Percentiles rank a stretch among this genome's conserved stretches.
phyloP scores from a whole-genome alignment of 2,113 vertebrate genomes.

The Alces alces region DNA sequence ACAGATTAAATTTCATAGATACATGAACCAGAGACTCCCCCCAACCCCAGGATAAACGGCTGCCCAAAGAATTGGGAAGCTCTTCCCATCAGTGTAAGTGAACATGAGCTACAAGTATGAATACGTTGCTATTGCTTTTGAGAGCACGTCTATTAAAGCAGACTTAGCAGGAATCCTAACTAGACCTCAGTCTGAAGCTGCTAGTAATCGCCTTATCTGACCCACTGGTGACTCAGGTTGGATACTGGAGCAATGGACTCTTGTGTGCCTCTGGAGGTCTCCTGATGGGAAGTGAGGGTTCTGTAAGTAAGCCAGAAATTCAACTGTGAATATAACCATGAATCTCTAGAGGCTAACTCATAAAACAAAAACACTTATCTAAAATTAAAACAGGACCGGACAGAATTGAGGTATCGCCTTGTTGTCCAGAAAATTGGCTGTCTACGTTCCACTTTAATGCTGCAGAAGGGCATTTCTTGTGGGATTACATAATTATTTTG shows the following conservation, averaged over 20 bases:
- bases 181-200: slow-evolving; percentile 62
- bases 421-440: slow-evolving; percentile 32
- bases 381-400: neutral
- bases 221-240: slow-evolving; percentile 31
- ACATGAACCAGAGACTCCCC: slow-evolving; percentile 40
- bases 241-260: slow-evolving; percentile 18
- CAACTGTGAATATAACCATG: neutral
- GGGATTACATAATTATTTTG: slow-evolving; percentile 42
- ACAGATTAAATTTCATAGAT: slow-evolving; percentile 73
- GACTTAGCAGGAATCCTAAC: slow-evolving; percentile 59
- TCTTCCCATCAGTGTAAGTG: slow-evolving; percentile 56
- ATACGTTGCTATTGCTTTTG: slow-evolving; percentile 67
- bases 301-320: slow-evolving; percentile 58
- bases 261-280: slow-evolving; percentile 36
- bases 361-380: slow-evolving; percentile 37
- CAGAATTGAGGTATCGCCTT: neutral
- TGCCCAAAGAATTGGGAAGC: slow-evolving; percentile 58
- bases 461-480: neutral
- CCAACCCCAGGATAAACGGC: slow-evolving; percentile 58
- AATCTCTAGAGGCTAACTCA: slow-evolving; percentile 59
- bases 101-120: slow-evolving; percentile 57
- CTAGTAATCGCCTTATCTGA: slow-evolving; percentile 61
- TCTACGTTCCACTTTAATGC: neutral
- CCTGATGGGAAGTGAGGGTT: slow-evolving; percentile 52
- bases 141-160: slow-evolving; percentile 72